Percentiles rank a stretch among this genome's conserved stretches.
phyloP scores from a whole-genome alignment of 2,888 invertebrate genomes.

The Empis stercorea region DNA sequence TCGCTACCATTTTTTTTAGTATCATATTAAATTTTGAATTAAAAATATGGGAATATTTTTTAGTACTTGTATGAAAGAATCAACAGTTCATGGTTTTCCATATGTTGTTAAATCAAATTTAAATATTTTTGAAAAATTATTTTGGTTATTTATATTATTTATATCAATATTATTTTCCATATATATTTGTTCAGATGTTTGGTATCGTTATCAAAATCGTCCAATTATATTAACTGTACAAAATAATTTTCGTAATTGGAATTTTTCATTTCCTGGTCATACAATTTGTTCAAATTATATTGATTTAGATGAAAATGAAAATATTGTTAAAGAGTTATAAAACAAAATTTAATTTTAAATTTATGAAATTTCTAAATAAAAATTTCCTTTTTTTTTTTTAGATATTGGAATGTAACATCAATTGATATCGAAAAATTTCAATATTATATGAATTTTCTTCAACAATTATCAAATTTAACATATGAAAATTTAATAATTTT shows the following conservation, averaged over 20 bases:
- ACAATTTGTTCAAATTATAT: constrained; percentile 39
- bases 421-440: constrained; percentile 6
- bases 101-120: constrained; percentile 24
- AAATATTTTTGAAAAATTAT: constrained; percentile 25
- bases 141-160: constrained; percentile 23
- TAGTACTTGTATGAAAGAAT: constrained; percentile 16
- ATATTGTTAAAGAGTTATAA: constrained; percentile 25
- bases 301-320: constrained; percentile 23
- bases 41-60: too few relatives aligned
- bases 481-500: constrained; percentile 19
- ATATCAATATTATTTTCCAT: constrained; percentile 21
- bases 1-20: too few relatives aligned
- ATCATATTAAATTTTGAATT: too few relatives aligned
- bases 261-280: constrained; percentile 38
- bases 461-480: constrained; percentile 16
- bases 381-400: background rate
- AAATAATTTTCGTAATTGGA: constrained; percentile 37
- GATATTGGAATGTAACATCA: constrained; percentile 5
- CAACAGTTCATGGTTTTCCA: constrained; percentile 27
- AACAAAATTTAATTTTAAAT: background rate
- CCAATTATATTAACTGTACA: constrained; percentile 42
- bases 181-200: constrained; percentile 23
- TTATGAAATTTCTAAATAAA: background rate
- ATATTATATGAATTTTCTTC: constrained; percentile 24
- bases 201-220: constrained; percentile 38